These are phyloP conservation scores for Garrulus glandarius DNA, from an alignment of 2,797 vertebrate genomes.

Conservation along the genomic window DNA sequence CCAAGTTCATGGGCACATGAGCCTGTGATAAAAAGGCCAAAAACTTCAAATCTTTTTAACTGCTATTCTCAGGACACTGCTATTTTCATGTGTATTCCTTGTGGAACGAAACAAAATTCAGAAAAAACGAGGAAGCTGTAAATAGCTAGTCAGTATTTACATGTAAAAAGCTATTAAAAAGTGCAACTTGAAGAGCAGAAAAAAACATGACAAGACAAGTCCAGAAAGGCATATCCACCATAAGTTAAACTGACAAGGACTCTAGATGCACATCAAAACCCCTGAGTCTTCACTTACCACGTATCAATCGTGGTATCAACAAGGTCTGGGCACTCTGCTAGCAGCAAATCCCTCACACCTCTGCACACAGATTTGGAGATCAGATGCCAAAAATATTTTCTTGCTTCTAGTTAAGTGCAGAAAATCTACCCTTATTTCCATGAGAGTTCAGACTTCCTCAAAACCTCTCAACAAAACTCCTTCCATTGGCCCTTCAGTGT, in stretches of 20 bases:
- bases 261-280: not conserved
- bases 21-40: not conserved
- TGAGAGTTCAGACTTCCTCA: not conserved
- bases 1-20: not conserved
- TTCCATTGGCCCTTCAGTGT: not conserved
- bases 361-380: not conserved
- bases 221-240: not conserved
- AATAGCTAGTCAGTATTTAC: not conserved
- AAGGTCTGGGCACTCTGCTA: not conserved
- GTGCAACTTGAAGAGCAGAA: not conserved
- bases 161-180: not conserved
- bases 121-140: not conserved
- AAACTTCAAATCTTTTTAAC: not conserved
- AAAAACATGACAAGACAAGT: not conserved
- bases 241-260: constrained; percentile 39
- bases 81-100: not conserved
- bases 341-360: not conserved
- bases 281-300: not conserved
- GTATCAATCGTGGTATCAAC: not conserved
- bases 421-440: not conserved
- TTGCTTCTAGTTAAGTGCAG: not conserved
- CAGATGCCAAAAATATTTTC: not conserved
- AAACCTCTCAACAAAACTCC: not conserved
- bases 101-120: not conserved
- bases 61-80: rapidly evolving